These are phyloP conservation scores for Oncorhynchus mykiss DNA, from an alignment of 2,113 vertebrate species.

Conservation along the genomic window DNA sequence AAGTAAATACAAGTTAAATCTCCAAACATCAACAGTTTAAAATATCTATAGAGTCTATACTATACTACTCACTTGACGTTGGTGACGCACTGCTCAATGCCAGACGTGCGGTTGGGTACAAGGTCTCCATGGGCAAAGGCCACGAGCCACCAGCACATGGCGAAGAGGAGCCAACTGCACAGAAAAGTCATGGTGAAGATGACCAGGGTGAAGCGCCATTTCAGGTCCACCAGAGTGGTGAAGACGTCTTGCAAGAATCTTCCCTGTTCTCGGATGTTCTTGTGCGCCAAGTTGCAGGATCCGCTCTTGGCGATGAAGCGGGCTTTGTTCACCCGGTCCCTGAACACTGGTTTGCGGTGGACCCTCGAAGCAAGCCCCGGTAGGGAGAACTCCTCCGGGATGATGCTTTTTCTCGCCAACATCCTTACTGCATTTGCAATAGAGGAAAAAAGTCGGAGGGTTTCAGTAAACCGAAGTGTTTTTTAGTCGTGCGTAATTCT, in stretches of 20 bases:
- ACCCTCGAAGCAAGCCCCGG: constrained; percentile 88
- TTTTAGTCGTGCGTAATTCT: constrained; percentile 1
- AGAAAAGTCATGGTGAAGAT: constrained; percentile 98
- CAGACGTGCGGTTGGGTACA: constrained; percentile 46
- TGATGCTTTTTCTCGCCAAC: constrained; percentile 96
- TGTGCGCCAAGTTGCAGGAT: constrained; percentile 96
- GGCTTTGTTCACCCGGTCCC: constrained; percentile 88
- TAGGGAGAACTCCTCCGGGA: constrained; percentile 94
- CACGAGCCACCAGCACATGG: constrained; percentile 98
- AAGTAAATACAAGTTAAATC: background rate
- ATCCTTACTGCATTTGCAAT: constrained; percentile 60
- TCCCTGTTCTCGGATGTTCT: constrained; percentile 98
- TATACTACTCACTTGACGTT: constrained; percentile 84
- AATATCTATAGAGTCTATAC: background rate
- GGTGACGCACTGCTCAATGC: constrained; percentile 81
- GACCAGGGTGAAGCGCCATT: constrained; percentile 96
- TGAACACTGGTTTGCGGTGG: constrained; percentile 89
- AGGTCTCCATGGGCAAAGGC: constrained; percentile 95
- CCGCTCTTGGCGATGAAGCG: constrained; percentile 98
- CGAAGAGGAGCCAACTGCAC: constrained; percentile 97
- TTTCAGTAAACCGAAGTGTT: background rate
- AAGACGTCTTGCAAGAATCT: constrained; percentile 97
- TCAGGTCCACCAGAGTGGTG: constrained; percentile 97
- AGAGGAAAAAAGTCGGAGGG: background rate
- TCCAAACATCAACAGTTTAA: background rate